Base-by-base conservation (phyloP, 2,888 invertebrate species). In the Perdita meconis region DNA sequence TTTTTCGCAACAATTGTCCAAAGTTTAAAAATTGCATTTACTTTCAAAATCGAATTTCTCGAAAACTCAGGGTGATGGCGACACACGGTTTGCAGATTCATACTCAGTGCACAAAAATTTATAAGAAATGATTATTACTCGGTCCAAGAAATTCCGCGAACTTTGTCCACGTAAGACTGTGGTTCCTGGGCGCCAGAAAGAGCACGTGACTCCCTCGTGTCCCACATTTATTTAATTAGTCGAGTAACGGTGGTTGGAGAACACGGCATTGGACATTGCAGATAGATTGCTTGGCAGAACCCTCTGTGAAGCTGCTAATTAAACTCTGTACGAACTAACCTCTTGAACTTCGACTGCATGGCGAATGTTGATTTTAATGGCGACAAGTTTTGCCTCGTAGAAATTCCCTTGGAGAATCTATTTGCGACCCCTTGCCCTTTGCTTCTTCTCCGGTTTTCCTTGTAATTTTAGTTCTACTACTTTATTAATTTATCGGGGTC, bases 301-400 rank as follows among this genome's bases (percentile, higher is more conserved):
- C 86, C 84, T 87, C 87, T 84, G 81, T 76, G 83, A 88, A 86
- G 83, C 84, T 78, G 82, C 89, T 89, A 89, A 89, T 89, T 89
- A 89, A 89, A 89, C 88, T 88, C 84, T 56, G 68, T 77, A 81
- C 80, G 72, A 83, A 83, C 83, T 81, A 69, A 60, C 40, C 71
- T 36, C 26, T 24, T 26, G 57, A 77, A 78, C 78, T 78, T 77
- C 34, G 64, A 70, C 78, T 77, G 64, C 71, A 30, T 63, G 67
- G 44, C 13, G 61, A 50, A 70, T 47, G 55, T 77, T 36, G 71
- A 57, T 71, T 66, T 77, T 67, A 66, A 70, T 38, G 66, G 51
- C 71, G 77, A 67, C 66, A 71, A 60, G 47, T 53, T 57, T 65
- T 30, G 26, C 51, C 34, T 34, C 16, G 53, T 38, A 34, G 59